These are phyloP conservation scores for Parnassius glacialis DNA, from an alignment of 2,888 invertebrate genomes.

Conservation along the genomic window DNA sequence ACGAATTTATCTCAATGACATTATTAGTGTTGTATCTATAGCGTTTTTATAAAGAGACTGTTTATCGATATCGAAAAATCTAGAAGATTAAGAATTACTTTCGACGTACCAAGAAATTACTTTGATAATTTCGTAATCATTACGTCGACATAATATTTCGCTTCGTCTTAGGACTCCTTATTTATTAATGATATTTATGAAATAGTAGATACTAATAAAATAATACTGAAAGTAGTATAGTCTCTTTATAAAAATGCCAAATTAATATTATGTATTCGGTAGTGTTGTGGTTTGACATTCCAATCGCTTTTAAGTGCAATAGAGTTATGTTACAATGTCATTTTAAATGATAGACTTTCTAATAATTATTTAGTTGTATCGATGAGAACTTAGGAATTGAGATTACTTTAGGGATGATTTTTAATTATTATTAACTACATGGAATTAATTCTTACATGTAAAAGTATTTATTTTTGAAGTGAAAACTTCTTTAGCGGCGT, in stretches of 20 bases:
- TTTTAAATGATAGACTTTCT: conserved; percentile 24
- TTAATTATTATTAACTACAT: no score
- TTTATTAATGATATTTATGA: not conserved
- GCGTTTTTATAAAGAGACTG: conserved; percentile 20
- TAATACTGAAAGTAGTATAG: not conserved
- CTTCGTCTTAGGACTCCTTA: no score
- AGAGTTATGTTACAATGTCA: conserved; percentile 49
- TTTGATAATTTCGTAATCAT: no score
- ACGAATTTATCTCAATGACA: conserved; percentile 40
- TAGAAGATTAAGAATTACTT: not conserved
- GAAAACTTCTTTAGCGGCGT: no score
- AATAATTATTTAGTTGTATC: no score
- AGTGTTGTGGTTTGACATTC: conserved; percentile 53
- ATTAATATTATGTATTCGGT: conserved; percentile 40
- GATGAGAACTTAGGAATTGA: no score
- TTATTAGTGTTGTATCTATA: conserved; percentile 36
- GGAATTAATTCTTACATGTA: no score
- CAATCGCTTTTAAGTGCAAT: conserved; percentile 56
- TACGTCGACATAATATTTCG: no score
- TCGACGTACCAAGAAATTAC: not conserved
- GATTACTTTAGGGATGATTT: no score
- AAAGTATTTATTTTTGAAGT: no score
- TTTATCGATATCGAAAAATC: conserved; percentile 13
- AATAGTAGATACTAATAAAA: not conserved
- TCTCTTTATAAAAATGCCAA: conserved; percentile 40